Conservation (phyloP, 2,113 vertebrate species). For the Heloderma charlesbogerti region DNA sequence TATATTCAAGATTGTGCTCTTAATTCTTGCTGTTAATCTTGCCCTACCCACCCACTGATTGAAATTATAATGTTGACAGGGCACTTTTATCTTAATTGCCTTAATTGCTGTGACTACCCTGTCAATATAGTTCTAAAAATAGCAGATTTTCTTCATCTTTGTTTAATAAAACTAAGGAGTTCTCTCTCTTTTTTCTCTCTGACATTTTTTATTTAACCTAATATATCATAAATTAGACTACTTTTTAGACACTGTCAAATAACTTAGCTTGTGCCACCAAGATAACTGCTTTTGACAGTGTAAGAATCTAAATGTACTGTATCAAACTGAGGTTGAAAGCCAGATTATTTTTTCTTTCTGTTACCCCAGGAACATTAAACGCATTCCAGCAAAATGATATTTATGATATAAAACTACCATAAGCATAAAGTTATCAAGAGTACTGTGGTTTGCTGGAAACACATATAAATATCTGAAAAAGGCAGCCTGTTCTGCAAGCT, state of each 20-base stretch:
- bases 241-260: slow-evolving; percentile 32
- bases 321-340: slow-evolving; percentile 34
- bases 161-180: not conserved
- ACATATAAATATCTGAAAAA: slow-evolving; percentile 32
- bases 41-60: not conserved
- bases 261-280: slow-evolving; percentile 29
- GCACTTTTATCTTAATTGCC: not conserved
- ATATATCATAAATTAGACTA: slow-evolving; percentile 25
- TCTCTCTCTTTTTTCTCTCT: not conserved
- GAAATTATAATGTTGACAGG: not conserved
- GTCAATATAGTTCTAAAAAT: not conserved
- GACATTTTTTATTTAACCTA: not conserved
- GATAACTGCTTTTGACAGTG: slow-evolving; percentile 13
- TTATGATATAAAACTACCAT: slow-evolving; percentile 3
- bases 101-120: not conserved
- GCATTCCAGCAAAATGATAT: slow-evolving; percentile 20
- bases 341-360: slow-evolving; percentile 30
- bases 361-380: slow-evolving; percentile 24
- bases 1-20: not conserved
- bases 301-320: slow-evolving; percentile 32
- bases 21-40: not conserved
- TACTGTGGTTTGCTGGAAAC: slow-evolving; percentile 15
- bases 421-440: not conserved
- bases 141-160: not conserved
- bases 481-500: slow-evolving; percentile 1